Percentiles rank a stretch among this genome's conserved stretches.
phyloP scores from a whole-genome alignment of 1,140 invertebrate genomes.

The Lepidurus apus region DNA sequence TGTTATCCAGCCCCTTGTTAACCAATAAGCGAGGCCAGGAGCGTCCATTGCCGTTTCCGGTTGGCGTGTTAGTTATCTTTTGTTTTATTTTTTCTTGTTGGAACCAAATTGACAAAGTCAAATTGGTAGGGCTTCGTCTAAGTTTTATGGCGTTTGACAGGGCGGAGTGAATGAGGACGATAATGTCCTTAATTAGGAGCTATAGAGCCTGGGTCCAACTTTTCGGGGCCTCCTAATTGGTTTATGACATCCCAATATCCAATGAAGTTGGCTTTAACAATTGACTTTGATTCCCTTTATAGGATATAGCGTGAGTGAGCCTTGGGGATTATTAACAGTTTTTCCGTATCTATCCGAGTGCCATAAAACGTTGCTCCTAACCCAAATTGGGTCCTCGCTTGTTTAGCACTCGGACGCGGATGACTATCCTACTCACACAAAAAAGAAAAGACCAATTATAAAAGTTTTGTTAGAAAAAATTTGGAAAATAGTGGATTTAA shows the following conservation, averaged over 20 bases:
- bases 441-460: not conserved
- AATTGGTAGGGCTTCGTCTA: not conserved
- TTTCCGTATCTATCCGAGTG: too few relatives aligned
- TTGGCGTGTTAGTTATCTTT: slow-evolving; percentile 2
- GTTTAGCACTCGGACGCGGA: too few relatives aligned
- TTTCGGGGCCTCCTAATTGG: not conserved
- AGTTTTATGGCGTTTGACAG: slow-evolving; percentile 15
- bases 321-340: too few relatives aligned
- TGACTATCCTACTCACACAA: not conserved
- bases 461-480: too few relatives aligned
- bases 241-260: not conserved
- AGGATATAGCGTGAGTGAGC: too few relatives aligned
- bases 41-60: not conserved
- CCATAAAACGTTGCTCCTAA: too few relatives aligned
- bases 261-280: not conserved
- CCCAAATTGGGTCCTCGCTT: too few relatives aligned
- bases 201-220: not conserved
- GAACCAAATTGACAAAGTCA: not conserved
- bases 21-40: not conserved
- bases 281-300: too few relatives aligned
- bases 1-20: not conserved
- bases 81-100: not conserved
- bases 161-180: slow-evolving; percentile 6
- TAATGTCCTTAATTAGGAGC: not conserved
- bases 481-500: too few relatives aligned